phyloP scores from a whole-genome alignment of 1,140 invertebrate genomes.

The Chrysoperla carnea region DNA sequence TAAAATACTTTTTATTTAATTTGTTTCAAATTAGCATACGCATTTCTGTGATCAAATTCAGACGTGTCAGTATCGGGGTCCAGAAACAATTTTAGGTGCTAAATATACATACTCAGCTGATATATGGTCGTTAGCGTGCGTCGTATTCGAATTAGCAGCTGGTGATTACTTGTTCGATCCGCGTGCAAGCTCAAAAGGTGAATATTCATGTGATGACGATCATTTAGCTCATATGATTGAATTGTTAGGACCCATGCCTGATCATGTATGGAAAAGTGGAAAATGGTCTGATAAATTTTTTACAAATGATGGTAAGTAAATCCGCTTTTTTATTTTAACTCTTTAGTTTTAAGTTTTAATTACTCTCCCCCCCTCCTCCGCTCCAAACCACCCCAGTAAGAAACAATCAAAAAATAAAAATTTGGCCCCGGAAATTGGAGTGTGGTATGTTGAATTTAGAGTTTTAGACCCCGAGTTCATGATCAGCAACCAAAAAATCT shows the following conservation, averaged over 20 bases:
- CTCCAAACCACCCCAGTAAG: too few relatives aligned
- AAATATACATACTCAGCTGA: conserved; percentile 89
- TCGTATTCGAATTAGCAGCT: conserved; percentile 97
- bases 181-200: conserved; percentile 53
- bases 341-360: too few relatives aligned
- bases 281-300: conserved; percentile 84
- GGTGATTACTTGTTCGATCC: conserved; percentile 99
- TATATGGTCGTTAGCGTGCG: conserved; percentile 96
- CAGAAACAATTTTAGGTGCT: conserved; percentile 89
- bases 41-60: conserved; percentile 95
- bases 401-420: too few relatives aligned
- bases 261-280: conserved; percentile 72
- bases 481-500: too few relatives aligned
- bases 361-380: too few relatives aligned
- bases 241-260: conserved; percentile 86
- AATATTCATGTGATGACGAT: conserved; percentile 82
- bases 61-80: conserved; percentile 90
- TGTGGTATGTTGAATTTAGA: too few relatives aligned
- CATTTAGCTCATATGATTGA: conserved; percentile 97
- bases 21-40: conserved; percentile 31
- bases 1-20: too few relatives aligned
- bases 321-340: neutral
- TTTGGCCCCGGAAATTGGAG: too few relatives aligned
- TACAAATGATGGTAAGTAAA: conserved; percentile 49
- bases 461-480: too few relatives aligned